Evolutionary conservation across 2,888 invertebrate genomes (phyloP).

Genomic region (Odontocolon sp.): DNA sequence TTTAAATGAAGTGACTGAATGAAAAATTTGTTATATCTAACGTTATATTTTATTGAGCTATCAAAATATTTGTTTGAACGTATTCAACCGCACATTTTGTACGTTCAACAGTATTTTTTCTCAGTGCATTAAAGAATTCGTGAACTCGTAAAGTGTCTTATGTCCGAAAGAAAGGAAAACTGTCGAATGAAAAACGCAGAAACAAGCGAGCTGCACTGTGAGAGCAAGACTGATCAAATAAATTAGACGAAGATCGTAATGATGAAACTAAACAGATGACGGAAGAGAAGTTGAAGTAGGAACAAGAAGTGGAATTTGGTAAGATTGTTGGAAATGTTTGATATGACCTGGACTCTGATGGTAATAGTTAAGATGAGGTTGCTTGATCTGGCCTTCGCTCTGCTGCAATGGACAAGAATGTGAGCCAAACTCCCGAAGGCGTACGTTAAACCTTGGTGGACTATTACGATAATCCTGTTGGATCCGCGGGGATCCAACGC

Average conservation of each 20-base stretch:
- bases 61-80: no score
- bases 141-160: no score
- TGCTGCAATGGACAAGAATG: constrained; percentile 39
- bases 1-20: no score
- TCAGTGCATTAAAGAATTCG: no score
- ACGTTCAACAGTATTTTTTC: no score
- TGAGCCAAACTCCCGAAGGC: constrained; percentile 66
- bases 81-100: no score
- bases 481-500: constrained; percentile 67
- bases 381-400: constrained; percentile 15
- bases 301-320: not conserved
- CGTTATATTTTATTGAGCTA: no score
- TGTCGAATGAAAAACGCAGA: no score
- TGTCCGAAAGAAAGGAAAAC: no score
- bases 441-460: constrained; percentile 72
- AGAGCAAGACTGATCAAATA: constrained; percentile 6
- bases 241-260: not conserved
- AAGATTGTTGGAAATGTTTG: constrained; percentile 14
- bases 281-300: not conserved
- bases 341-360: not conserved
- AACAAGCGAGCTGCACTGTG: no score
- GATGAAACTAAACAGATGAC: not conserved
- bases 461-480: constrained; percentile 79
- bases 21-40: no score
- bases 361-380: constrained; percentile 1